Evolutionary conservation across 1,140 invertebrate species (phyloP).

Genomic region (Cephus cinctus): DNA sequence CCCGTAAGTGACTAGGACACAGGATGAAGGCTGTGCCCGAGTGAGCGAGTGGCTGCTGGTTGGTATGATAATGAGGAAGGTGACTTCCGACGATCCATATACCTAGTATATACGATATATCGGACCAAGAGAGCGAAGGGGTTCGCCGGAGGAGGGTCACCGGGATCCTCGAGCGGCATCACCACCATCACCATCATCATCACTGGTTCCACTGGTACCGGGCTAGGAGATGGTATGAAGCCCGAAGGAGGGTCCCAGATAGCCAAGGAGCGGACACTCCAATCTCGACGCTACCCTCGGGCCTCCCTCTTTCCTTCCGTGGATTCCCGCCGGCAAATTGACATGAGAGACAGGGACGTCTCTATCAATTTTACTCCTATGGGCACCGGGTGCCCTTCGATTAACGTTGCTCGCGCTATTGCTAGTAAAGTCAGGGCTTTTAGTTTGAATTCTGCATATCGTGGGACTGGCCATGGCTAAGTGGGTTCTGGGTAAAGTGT

Average conservation of each 20-base stretch:
- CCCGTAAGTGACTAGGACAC: constrained; percentile 53
- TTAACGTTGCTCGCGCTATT: too few relatives aligned
- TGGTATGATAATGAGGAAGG: constrained; percentile 58
- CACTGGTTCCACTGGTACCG: too few relatives aligned
- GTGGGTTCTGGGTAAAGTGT: too few relatives aligned
- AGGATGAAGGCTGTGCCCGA: constrained; percentile 53
- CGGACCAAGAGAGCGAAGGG: constrained; percentile 11
- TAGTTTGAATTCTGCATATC: too few relatives aligned
- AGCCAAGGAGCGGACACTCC: constrained; percentile 54
- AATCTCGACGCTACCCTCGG: constrained; percentile 42
- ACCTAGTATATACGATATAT: too few relatives aligned
- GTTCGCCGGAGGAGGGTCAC: constrained; percentile 10
- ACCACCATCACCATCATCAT: too few relatives aligned
- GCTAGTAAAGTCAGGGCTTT: too few relatives aligned
- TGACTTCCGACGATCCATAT: constrained; percentile 57
- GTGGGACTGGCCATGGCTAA: too few relatives aligned
- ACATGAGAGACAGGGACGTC: constrained; percentile 44
- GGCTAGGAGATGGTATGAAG: too few relatives aligned
- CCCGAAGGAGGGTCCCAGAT: constrained; percentile 37
- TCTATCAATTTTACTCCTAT: too few relatives aligned
- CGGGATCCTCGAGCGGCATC: too few relatives aligned
- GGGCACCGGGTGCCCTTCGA: constrained; percentile 19
- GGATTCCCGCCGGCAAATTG: constrained; percentile 43
- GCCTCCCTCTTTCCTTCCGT: constrained; percentile 45
- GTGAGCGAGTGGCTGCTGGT: constrained; percentile 42